Percentiles rank a stretch among this genome's conserved stretches.
Conservation (phyloP, 2,797 vertebrate genomes). For the Lithobates sylvaticus region DNA sequence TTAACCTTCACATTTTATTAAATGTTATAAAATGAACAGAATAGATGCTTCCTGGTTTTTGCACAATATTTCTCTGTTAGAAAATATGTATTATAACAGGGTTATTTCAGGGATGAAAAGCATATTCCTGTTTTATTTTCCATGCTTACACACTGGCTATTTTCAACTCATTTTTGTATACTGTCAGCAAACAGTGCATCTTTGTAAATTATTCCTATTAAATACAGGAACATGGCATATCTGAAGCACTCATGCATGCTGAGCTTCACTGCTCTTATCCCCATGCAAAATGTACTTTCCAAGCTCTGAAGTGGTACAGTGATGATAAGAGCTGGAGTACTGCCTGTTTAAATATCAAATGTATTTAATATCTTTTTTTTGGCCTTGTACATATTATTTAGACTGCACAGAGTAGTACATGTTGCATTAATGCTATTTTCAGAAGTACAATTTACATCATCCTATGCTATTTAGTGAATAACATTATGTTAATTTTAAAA, state of each 20-base stretch:
- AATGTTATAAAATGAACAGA: not conserved
- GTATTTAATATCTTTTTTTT: constrained; percentile 41
- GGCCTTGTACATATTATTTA: constrained; percentile 33
- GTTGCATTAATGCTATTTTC: constrained; percentile 8
- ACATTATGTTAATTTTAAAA: not conserved
- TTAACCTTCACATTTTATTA: too few species aligned
- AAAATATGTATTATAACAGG: constrained; percentile 2
- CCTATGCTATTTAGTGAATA: not conserved
- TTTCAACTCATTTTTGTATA: constrained; percentile 32
- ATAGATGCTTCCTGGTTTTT: not conserved
- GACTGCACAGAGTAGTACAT: constrained; percentile 14
- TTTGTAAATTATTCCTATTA: constrained; percentile 39
- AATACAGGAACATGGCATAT: constrained; percentile 22
- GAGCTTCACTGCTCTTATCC: constrained; percentile 24
- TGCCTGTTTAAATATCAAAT: constrained; percentile 48
- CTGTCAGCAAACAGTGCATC: constrained; percentile 8
- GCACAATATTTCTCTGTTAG: not conserved
- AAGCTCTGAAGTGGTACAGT: constrained; percentile 32
- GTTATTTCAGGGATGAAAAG: not conserved
- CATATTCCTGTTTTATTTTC: constrained; percentile 1
- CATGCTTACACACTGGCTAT: not conserved
- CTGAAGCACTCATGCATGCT: constrained; percentile 37
- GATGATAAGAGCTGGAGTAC: constrained; percentile 39
- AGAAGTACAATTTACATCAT: not conserved
- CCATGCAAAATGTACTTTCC: constrained; percentile 30